Evolutionary conservation across 2,797 vertebrate genomes (phyloP).

Genomic region (Furcifer pardalis): DNA sequence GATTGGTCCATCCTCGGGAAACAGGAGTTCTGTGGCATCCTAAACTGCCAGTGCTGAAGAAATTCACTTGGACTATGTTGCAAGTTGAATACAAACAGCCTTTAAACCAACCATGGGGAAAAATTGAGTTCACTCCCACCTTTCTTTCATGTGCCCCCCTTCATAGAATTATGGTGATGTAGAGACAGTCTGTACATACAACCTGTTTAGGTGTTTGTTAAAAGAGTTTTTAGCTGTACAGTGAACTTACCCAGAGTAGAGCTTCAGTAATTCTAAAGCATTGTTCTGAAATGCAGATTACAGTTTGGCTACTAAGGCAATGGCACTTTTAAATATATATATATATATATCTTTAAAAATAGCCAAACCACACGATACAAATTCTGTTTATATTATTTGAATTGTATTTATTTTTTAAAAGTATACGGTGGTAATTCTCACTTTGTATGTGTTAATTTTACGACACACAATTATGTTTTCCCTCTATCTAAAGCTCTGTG

Average conservation of each 20-base stretch:
- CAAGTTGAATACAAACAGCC: background rate
- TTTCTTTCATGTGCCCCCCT: background rate
- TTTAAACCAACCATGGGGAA: background rate
- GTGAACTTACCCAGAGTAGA: constrained; percentile 49
- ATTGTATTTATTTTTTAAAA: constrained; percentile 69
- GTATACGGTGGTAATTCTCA: background rate
- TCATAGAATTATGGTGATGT: rapidly evolving
- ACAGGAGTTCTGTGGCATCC: too few species aligned
- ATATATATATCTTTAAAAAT: constrained; percentile 61
- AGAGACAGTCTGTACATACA: background rate
- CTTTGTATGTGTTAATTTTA: background rate
- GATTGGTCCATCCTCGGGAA: background rate
- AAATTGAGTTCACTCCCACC: background rate
- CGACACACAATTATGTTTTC: background rate
- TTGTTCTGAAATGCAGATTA: constrained; percentile 50
- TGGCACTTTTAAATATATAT: constrained; percentile 73
- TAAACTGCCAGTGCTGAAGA: background rate
- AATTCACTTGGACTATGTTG: background rate
- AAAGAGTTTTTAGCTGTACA: constrained; percentile 42
- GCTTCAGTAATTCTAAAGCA: constrained; percentile 62
- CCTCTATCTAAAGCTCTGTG: background rate
- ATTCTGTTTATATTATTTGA: constrained; percentile 48
- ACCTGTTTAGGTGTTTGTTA: background rate
- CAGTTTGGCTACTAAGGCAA: constrained; percentile 72
- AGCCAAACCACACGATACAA: constrained; percentile 31